Percentiles rank a stretch among this genome's conserved stretches.
These are phyloP conservation scores for Nebria brevicollis DNA, from an alignment of 2,888 invertebrate species.

Conservation along the genomic window DNA sequence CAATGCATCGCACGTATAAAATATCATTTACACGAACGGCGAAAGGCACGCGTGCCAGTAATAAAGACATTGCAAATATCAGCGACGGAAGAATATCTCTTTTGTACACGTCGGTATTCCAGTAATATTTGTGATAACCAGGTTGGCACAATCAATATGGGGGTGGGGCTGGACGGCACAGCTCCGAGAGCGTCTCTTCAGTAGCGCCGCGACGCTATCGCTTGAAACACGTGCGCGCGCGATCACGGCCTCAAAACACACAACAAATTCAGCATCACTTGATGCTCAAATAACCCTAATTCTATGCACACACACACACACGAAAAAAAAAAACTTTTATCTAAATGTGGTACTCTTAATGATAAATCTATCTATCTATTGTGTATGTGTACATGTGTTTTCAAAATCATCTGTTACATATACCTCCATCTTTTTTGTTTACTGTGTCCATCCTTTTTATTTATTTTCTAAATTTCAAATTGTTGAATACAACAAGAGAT, in stretches of 20 bases:
- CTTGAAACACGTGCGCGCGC: constrained; percentile 33
- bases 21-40: constrained; percentile 8
- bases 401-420: constrained; percentile 34
- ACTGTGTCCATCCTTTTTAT: constrained; percentile 13
- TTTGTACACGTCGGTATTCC: constrained; percentile 57
- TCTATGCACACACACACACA: too few species aligned
- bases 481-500: constrained; percentile 26
- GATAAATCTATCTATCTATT: background rate
- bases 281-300: background rate
- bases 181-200: constrained; percentile 53
- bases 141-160: constrained; percentile 58
- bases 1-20: constrained; percentile 19
- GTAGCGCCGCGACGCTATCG: constrained; percentile 33
- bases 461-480: constrained; percentile 12
- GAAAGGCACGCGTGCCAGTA: constrained; percentile 18
- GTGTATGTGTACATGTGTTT: background rate
- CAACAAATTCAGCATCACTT: background rate
- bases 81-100: constrained; percentile 27
- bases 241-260: constrained; percentile 2
- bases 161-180: constrained; percentile 56
- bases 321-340: background rate
- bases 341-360: background rate
- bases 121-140: constrained; percentile 59
- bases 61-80: constrained; percentile 28
- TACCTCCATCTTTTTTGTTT: constrained; percentile 45